These are phyloP conservation scores for Carposina sasakii DNA, from an alignment of 1,140 invertebrate genomes.

Conservation along the genomic window DNA sequence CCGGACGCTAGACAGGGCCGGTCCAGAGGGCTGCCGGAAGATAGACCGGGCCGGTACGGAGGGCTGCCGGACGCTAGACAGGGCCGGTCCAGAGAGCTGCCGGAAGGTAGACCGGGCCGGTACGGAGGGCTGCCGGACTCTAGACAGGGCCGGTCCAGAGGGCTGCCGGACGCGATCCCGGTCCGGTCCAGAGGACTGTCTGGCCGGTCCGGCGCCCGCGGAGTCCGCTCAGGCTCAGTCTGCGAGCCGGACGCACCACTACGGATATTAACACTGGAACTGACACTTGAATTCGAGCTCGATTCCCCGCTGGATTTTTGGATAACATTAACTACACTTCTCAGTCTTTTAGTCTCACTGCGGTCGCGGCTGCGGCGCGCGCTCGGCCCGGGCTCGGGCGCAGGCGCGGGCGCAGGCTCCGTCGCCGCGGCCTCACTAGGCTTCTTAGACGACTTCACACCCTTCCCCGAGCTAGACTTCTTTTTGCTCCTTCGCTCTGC, in stretches of 20 bases:
- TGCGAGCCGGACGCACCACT: neutral
- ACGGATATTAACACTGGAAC: neutral
- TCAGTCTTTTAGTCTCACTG: slow-evolving; percentile 52
- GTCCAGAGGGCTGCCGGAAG: too few species aligned
- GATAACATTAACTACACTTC: slow-evolving; percentile 54
- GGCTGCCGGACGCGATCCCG: too few species aligned
- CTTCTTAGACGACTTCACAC: slow-evolving; percentile 47
- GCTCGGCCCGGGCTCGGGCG: slow-evolving; percentile 35
- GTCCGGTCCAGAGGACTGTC: too few species aligned
- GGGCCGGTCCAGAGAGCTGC: too few species aligned
- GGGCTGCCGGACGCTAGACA: too few species aligned
- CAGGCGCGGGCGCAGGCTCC: neutral
- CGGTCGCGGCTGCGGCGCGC: slow-evolving; percentile 18
- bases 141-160: too few species aligned
- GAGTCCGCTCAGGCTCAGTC: too few species aligned
- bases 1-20: too few species aligned
- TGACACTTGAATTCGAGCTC: slow-evolving; percentile 20
- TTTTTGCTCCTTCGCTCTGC: slow-evolving; percentile 33
- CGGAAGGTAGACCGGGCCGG: too few species aligned
- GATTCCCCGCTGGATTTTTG: slow-evolving; percentile 30
- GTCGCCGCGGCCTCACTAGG: slow-evolving; percentile 1
- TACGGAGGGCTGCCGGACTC: too few species aligned
- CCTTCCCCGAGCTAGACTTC: slow-evolving; percentile 49
- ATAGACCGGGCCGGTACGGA: too few species aligned
- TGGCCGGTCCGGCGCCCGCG: too few species aligned